phyloP scores from a whole-genome alignment of 2,888 invertebrate genomes.

The Polyommatus icarus region DNA sequence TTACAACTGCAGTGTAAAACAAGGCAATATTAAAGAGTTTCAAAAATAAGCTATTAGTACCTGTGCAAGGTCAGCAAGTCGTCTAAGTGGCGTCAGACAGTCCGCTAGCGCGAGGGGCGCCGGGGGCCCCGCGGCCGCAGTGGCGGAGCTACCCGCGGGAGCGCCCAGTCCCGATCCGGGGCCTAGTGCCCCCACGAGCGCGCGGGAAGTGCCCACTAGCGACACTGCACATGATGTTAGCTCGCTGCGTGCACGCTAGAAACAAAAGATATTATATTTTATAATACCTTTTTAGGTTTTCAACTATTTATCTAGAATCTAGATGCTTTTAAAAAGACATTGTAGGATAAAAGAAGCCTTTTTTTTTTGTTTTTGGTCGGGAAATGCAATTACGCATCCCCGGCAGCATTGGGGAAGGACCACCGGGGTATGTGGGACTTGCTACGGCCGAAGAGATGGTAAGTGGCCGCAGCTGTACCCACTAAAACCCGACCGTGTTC shows the following conservation, averaged over 20 bases:
- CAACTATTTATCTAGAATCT: too few species aligned
- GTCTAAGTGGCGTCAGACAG: slow-evolving; percentile 87
- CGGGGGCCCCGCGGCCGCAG: slow-evolving; percentile 81
- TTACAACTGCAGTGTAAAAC: too few species aligned
- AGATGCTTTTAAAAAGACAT: too few species aligned
- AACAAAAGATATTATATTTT: neutral
- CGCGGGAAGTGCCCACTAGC: slow-evolving; percentile 90
- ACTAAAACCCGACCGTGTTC: too few species aligned
- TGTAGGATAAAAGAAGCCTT: too few species aligned
- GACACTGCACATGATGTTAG: slow-evolving; percentile 89
- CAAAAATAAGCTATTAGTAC: slow-evolving; percentile 45
- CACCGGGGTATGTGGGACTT: too few species aligned
- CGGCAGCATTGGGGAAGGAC: too few species aligned
- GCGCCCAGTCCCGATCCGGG: slow-evolving; percentile 79
- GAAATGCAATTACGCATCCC: too few species aligned
- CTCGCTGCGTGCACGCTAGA: slow-evolving; percentile 86
- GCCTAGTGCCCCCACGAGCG: slow-evolving; percentile 90
- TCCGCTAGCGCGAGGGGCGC: slow-evolving; percentile 86
- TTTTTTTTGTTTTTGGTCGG: too few species aligned
- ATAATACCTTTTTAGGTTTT: neutral
- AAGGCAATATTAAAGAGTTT: neutral
- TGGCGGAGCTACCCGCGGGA: slow-evolving; percentile 80
- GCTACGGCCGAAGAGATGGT: too few species aligned
- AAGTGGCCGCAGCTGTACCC: too few species aligned
- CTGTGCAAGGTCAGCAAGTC: slow-evolving; percentile 87